Evolutionary conservation across 2,797 vertebrate genomes (phyloP), one percentile per base, ranked within the genome.

Genomic region (Agapornis canus): DNA sequence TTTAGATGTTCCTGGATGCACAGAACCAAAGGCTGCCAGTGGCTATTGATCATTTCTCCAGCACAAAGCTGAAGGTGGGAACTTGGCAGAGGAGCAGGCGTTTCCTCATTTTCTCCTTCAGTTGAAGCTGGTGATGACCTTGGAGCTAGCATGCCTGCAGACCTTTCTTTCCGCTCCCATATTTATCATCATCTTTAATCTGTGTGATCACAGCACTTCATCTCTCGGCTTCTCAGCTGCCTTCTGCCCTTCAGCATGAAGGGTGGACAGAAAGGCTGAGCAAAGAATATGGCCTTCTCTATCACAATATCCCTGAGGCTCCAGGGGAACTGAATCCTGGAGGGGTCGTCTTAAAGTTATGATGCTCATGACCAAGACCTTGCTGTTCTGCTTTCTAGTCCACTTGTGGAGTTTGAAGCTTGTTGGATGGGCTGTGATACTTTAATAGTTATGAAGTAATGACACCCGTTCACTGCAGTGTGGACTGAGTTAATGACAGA

Each of bases 101-200:
- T 83, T 93, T 94, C 91, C 85, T 95, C 79, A 17, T 88, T 92
- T 95, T 95, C 85, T 94, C 87, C 91, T 91, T 94, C 80, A 72
- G 49, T 11, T 89, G 87, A 71, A 90, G 85, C 91, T 79, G 85
- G 48, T 1, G 3, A 40, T 92, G 95, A 95, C 95, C 95, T 96
- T 96, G 95, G 69, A 88, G 89, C 87, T 59, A 47, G 54, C 1
- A 5, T 86, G 65, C 91, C 80, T 88, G 91, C 72, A 16, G 76
- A 91, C 76, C 77, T 88, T 68, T 13, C 86, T 65, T 92, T 86
- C 75, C 11, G 3, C 63, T 96, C 89, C 91, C 43, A 8, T 72
- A 70, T 95, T 93, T 96, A 51, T 94, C 73, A 91, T 90, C 80
- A 11, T 90, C 76, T 96, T 92, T 94, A 94, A 94, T 96, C 89